These are phyloP conservation scores for Raillietiella orientalis DNA, from an alignment of 2,888 invertebrate species.

Conservation along the genomic window DNA sequence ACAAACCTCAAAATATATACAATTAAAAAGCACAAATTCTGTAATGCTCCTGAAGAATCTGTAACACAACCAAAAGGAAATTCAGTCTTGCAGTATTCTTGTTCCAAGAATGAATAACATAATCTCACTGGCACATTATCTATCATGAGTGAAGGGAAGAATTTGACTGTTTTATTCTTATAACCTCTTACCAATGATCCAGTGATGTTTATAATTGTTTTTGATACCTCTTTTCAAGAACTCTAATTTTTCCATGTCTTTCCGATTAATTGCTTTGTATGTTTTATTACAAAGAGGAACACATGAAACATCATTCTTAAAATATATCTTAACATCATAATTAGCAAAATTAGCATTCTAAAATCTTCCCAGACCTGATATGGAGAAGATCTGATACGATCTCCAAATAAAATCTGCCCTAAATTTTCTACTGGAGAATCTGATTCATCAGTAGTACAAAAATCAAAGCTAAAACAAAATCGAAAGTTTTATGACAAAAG, in stretches of 20 bases:
- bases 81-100: constrained; percentile 61
- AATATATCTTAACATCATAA: constrained; percentile 22
- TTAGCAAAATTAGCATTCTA: constrained; percentile 3
- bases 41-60: constrained; percentile 19
- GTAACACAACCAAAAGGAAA: constrained; percentile 93
- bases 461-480: constrained; percentile 39
- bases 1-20: constrained; percentile 6
- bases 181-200: constrained; percentile 33
- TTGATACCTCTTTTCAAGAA: constrained; percentile 67
- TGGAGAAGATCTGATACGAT: constrained; percentile 74
- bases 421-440: constrained; percentile 78
- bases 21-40: constrained; percentile 16
- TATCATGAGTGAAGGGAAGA: constrained; percentile 13
- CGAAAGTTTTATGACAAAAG: not conserved
- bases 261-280: constrained; percentile 29
- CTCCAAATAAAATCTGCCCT: constrained; percentile 97
- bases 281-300: constrained; percentile 20
- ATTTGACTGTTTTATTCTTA: constrained; percentile 2
- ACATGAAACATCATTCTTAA: constrained; percentile 26
- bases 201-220: constrained; percentile 91
- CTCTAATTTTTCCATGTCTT: constrained; percentile 33
- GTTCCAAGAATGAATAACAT: constrained; percentile 46
- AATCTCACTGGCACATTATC: constrained; percentile 99
- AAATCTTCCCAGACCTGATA: constrained; percentile 27
- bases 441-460: constrained; percentile 31